Evolutionary conservation across 2,888 invertebrate genomes (phyloP), one percentile per base, ranked within the genome.

Genomic region (Dichetophora obliterata): DNA sequence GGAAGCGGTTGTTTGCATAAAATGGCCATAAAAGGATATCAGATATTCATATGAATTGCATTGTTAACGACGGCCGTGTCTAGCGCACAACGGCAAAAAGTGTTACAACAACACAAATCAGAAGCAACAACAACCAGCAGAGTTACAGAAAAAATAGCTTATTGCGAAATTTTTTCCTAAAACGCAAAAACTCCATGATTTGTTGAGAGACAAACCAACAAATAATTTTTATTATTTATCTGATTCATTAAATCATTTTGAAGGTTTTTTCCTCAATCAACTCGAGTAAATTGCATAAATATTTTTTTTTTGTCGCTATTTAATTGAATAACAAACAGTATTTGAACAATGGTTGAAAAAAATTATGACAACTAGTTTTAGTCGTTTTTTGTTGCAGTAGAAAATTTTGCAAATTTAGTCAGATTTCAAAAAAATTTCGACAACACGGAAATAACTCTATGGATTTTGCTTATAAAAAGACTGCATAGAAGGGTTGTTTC

Each of bases 11-110:
- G 74, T 74, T 74, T 74, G 74, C 74, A 74, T 74, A 74, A 74
- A 74, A 74, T 52, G 74, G 66, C 66, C 74, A 74, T 74, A 66
- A 74, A 74, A 65, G 74, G 74, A 74, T 65, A 74, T 74, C 74
- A 66, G 74, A 74, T 66, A 74, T 74, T 74, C 74, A 74, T 74
- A 66, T 66, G 74, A 65, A 74, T 74, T 34, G 66, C 74, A 54
- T 61, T 48, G 61, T 27, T 48, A n/a, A 27, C 72, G 50, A 19
- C 59, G 14, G 43, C 16, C 59, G 37, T n/a, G 8, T n/a, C 34
- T 59, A 48, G 50, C 50, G 16, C 16, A 48, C n/a, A 27, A 2
- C 11, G 16, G 37, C 37, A 19, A 34, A 71, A 37, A 43, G 37
- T 27, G 37, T 43, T 14, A 22, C 31, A 57, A 31, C 34, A 54